These are phyloP conservation scores for Drosophila melanica DNA, from an alignment of 1,140 invertebrate species.

Conservation along the genomic window DNA sequence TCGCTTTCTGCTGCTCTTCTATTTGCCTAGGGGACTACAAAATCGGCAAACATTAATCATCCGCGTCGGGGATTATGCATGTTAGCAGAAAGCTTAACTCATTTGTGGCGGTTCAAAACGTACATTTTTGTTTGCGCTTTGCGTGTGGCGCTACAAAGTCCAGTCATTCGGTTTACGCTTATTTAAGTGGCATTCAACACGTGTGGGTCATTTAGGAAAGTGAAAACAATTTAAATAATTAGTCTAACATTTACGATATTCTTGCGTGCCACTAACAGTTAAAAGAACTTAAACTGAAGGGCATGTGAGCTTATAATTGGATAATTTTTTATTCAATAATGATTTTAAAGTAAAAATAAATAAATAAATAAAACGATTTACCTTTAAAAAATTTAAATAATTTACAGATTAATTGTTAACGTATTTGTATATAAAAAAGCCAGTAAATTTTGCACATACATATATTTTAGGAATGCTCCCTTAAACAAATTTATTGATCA, in stretches of 20 bases:
- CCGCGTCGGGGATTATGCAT: slow-evolving; percentile 39
- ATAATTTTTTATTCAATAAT: neutral
- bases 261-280: slow-evolving; percentile 5
- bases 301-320: neutral
- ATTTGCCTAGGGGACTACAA: slow-evolving; percentile 44
- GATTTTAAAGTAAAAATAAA: neutral
- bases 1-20: neutral
- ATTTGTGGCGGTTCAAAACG: slow-evolving; percentile 10
- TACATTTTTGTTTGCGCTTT: slow-evolving; percentile 24
- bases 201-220: slow-evolving; percentile 28
- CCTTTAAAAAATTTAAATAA: neutral
- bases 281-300: neutral
- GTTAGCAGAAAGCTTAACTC: slow-evolving; percentile 9
- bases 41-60: slow-evolving; percentile 67
- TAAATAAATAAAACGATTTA: neutral
- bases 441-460: too few species aligned
- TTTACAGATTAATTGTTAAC: neutral
- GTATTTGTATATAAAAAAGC: neutral
- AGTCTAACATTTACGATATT: slow-evolving; percentile 2
- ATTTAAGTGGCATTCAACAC: slow-evolving; percentile 28
- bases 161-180: neutral
- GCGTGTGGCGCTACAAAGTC: slow-evolving; percentile 43
- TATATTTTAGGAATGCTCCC: too few species aligned
- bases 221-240: slow-evolving; percentile 17
- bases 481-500: neutral